phyloP scores from a whole-genome alignment of 1,140 invertebrate genomes.

The Drosophila sproati region DNA sequence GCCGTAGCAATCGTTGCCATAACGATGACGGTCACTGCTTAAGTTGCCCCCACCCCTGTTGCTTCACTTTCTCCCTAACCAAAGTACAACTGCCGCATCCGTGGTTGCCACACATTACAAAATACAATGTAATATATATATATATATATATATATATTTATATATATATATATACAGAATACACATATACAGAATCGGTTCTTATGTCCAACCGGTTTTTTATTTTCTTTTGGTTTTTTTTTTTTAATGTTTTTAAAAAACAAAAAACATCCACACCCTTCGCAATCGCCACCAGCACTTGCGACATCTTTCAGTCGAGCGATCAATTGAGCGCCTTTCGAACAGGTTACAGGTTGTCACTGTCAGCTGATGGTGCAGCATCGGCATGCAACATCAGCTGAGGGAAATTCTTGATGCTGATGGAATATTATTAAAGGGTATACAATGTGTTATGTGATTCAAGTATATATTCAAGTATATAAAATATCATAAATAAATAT shows the following conservation, averaged over 20 bases:
- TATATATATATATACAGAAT: no score
- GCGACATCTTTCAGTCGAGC: background rate
- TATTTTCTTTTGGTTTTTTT: background rate
- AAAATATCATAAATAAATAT: no score
- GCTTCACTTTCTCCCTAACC: background rate
- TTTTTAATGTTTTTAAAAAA: background rate
- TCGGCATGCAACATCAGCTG: slow-evolving; percentile 26
- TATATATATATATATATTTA: no score
- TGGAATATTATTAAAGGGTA: no score
- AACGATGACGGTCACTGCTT: background rate
- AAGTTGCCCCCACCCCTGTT: background rate
- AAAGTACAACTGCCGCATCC: background rate
- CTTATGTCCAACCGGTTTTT: slow-evolving; percentile 43
- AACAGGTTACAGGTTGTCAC: slow-evolving; percentile 71
- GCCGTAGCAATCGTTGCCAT: slow-evolving; percentile 8
- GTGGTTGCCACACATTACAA: slow-evolving; percentile 38
- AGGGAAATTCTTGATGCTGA: slow-evolving; percentile 2
- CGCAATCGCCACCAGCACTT: background rate
- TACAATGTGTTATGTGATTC: no score
- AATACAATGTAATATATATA: background rate
- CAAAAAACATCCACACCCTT: background rate
- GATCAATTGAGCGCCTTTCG: slow-evolving; percentile 44
- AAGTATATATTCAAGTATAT: no score
- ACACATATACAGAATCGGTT: slow-evolving; percentile 28
- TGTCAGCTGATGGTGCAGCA: slow-evolving; percentile 42